Evolutionary conservation across 2,113 vertebrate species (phyloP).

Genomic region (Bujurquina vittata): DNA sequence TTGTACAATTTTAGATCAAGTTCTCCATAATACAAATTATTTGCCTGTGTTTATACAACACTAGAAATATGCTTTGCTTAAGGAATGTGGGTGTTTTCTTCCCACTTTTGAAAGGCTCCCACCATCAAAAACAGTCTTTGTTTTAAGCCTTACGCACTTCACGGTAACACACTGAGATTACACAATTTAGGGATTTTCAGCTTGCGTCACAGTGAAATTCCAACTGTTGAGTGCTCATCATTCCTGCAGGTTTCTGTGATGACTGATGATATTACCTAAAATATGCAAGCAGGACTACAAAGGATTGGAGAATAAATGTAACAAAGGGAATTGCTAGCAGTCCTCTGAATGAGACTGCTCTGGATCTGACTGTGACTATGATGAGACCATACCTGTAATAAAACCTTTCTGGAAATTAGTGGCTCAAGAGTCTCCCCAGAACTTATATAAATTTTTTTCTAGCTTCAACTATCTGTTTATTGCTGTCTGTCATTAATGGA

Average conservation of each 20-base stretch:
- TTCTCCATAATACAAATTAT: neutral
- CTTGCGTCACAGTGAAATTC: conserved; percentile 8
- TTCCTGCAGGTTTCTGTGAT: neutral
- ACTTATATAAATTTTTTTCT: conserved; percentile 8
- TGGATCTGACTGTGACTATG: neutral
- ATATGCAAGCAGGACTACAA: neutral
- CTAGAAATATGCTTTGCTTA: neutral
- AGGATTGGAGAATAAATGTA: neutral
- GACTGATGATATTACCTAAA: neutral
- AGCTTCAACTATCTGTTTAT: conserved; percentile 50
- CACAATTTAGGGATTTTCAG: conserved; percentile 36
- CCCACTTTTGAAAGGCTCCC: neutral
- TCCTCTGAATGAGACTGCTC: neutral
- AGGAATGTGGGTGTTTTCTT: too few relatives aligned
- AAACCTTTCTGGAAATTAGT: neutral
- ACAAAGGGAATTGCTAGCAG: neutral
- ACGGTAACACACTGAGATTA: neutral
- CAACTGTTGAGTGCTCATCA: neutral
- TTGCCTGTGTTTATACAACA: neutral
- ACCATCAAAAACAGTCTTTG: neutral
- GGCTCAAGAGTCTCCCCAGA: neutral
- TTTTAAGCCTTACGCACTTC: neutral
- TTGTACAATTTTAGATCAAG: neutral
- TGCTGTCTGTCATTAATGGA: conserved; percentile 49
- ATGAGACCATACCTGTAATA: neutral